phyloP scores from a whole-genome alignment of 1,140 invertebrate genomes.

The Myzus persicae region DNA sequence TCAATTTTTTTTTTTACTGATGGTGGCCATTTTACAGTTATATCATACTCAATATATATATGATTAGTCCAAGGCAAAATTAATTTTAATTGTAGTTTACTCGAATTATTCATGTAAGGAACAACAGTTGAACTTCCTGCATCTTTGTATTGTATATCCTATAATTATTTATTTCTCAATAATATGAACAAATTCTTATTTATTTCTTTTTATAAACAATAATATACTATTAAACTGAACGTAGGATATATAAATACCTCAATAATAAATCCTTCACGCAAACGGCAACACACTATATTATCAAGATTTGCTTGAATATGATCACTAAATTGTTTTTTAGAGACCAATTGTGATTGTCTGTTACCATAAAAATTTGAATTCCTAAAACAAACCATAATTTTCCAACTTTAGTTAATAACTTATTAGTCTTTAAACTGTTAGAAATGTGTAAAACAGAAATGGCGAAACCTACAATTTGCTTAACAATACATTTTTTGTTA shows the following conservation, averaged over 20 bases:
- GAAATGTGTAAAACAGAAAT: not conserved
- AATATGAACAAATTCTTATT: conserved; percentile 39
- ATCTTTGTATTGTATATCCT: conserved; percentile 68
- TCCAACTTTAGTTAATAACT: not conserved
- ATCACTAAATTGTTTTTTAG: conserved; percentile 75
- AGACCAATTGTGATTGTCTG: conserved; percentile 68
- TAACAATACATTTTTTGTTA: not conserved
- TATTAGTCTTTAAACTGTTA: not conserved
- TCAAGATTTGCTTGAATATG: conserved; percentile 73
- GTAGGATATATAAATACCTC: conserved; percentile 67
- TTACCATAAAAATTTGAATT: conserved; percentile 71
- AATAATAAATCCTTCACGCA: conserved; percentile 82
- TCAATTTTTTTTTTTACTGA: not conserved
- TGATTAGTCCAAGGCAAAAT: conserved; percentile 79
- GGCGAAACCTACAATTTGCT: not conserved
- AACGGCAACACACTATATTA: conserved; percentile 76
- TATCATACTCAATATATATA: conserved; percentile 76
- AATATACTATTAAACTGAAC: not conserved
- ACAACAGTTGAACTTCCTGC: conserved; percentile 61
- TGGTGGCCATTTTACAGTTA: conserved; percentile 71
- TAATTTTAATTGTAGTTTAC: conserved; percentile 72
- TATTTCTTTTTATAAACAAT: not conserved
- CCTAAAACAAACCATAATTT: conserved; percentile 63
- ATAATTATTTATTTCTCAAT: conserved; percentile 60
- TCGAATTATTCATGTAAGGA: not conserved